These are phyloP conservation scores for Wasmannia auropunctata DNA, from an alignment of 1,140 invertebrate genomes.

Conservation along the genomic window DNA sequence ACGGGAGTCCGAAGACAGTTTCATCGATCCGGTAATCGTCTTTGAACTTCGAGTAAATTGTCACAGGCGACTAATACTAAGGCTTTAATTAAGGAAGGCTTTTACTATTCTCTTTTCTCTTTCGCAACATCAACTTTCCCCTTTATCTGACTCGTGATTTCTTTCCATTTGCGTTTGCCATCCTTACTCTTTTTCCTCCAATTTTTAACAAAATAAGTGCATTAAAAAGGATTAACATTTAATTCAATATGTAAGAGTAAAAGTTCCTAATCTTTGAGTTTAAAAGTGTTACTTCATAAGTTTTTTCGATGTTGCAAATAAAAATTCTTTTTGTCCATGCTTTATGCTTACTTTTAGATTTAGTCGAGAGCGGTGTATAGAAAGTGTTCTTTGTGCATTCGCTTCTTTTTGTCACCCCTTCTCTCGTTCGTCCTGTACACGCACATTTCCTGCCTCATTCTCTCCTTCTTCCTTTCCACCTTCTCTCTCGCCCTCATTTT, in stretches of 20 bases:
- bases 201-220: not conserved
- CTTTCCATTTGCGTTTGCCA: not conserved
- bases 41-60: conserved; percentile 50
- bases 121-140: not conserved
- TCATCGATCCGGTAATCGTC: conserved; percentile 44
- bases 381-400: not conserved
- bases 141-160: not conserved
- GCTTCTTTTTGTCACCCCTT: conserved; percentile 34
- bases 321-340: not conserved
- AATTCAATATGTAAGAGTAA: not conserved
- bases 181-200: not conserved
- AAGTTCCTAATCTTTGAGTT: not conserved
- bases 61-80: conserved; percentile 34
- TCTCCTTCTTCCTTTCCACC: not conserved
- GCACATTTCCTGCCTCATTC: not conserved
- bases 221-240: conserved; percentile 11
- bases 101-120: not conserved
- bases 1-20: conserved; percentile 23
- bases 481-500: conserved; percentile 10
- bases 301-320: not conserved
- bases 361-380: not conserved
- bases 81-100: conserved; percentile 43
- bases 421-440: not conserved
- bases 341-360: not conserved
- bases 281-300: not conserved